Conservation (phyloP, 2,888 invertebrate genomes). For the Celastrina argiolus region DNA sequence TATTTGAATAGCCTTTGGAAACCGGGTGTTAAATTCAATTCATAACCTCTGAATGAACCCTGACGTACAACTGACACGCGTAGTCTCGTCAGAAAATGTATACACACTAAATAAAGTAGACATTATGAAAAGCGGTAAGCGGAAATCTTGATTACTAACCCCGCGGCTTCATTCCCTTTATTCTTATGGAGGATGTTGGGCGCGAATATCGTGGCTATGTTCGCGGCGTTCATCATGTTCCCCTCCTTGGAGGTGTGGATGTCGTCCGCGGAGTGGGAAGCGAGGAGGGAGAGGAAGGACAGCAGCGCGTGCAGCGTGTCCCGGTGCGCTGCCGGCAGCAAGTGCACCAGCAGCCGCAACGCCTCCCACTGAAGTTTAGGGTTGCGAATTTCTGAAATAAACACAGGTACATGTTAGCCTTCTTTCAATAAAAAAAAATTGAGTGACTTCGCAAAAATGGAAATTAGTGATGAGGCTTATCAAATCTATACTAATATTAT, state of each 20-base stretch:
- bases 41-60: no score
- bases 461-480: no score
- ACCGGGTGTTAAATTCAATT: no score
- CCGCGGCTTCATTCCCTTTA: conserved; percentile 78
- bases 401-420: background rate
- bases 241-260: conserved; percentile 75
- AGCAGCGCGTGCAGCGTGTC: conserved; percentile 92
- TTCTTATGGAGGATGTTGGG: conserved; percentile 93
- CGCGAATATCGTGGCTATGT: conserved; percentile 95
- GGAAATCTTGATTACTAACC: conserved; percentile 39
- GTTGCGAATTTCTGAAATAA: conserved; percentile 85
- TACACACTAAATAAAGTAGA: no score
- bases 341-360: conserved; percentile 88
- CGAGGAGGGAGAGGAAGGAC: conserved; percentile 87
- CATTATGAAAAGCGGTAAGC: no score
- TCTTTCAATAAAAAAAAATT: no score
- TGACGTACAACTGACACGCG: no score
- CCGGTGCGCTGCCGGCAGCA: conserved; percentile 91
- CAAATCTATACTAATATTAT: no score
- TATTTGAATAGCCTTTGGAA: no score
- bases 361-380: conserved; percentile 89
- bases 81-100: no score
- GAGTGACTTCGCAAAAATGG: no score
- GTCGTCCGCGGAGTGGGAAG: conserved; percentile 83
- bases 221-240: conserved; percentile 96